These are phyloP conservation scores for Thyatira batis DNA, from an alignment of 2,888 invertebrate genomes.

Conservation along the genomic window DNA sequence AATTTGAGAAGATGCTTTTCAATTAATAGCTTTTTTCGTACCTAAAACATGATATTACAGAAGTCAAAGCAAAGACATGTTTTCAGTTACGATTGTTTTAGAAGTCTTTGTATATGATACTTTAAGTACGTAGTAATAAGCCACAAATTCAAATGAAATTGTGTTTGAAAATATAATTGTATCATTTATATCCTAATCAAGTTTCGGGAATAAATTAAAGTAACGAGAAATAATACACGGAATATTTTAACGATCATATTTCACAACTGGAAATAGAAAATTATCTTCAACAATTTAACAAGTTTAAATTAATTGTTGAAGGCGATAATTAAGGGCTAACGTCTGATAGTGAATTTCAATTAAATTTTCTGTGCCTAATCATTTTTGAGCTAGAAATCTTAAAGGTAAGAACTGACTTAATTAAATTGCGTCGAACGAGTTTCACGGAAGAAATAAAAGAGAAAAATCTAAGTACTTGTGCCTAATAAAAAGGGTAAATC, in stretches of 20 bases:
- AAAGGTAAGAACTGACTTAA: background rate
- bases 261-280: background rate
- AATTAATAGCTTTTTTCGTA: too few species aligned
- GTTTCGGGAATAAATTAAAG: background rate
- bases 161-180: background rate
- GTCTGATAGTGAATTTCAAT: background rate
- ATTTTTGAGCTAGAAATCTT: background rate
- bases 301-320: constrained; percentile 1
- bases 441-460: background rate
- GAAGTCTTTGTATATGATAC: too few species aligned
- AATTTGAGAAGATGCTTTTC: too few species aligned
- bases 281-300: constrained; percentile 4
- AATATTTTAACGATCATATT: background rate
- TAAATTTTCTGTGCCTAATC: background rate
- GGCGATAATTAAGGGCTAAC: background rate
- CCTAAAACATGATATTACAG: too few species aligned
- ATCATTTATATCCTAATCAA: background rate
- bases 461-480: too few species aligned
- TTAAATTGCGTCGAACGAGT: background rate
- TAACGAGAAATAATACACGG: background rate
- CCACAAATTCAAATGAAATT: too few species aligned
- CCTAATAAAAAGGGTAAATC: too few species aligned
- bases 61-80: too few species aligned
- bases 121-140: too few species aligned
- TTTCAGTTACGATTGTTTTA: too few species aligned